phyloP scores from a whole-genome alignment of 2,113 vertebrate species.

The Gavialis gangeticus region DNA sequence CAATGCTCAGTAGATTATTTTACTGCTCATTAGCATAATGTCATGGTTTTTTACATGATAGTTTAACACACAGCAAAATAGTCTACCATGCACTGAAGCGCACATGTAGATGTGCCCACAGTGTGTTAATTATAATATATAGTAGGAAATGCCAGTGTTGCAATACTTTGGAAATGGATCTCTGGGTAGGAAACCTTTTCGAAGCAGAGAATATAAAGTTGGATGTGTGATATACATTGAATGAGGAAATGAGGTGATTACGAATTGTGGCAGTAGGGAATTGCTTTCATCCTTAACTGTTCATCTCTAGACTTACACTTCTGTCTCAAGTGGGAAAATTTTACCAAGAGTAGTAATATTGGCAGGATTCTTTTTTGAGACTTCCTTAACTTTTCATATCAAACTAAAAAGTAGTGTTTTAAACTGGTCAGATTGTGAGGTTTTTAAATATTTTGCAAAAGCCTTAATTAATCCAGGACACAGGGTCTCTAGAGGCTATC shows the following conservation, averaged over 20 bases:
- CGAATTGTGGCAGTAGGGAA: not conserved
- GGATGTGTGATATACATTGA: fast-evolving
- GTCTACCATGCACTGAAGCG: no score
- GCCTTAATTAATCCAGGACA: not conserved
- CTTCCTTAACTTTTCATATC: not conserved
- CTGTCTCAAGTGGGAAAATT: not conserved
- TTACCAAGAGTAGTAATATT: not conserved
- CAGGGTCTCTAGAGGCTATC: not conserved
- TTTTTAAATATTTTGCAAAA: not conserved
- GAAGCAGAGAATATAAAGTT: not conserved
- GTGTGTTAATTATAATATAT: no score
- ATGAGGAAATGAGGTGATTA: not conserved
- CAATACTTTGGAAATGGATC: no score
- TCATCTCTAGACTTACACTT: not conserved
- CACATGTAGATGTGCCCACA: no score
- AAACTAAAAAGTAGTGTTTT: not conserved
- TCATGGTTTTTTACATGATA: no score
- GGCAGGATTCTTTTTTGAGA: not conserved
- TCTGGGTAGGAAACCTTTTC: not conserved
- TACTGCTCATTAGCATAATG: no score
- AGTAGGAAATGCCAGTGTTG: no score
- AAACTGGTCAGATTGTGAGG: not conserved
- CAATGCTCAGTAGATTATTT: no score
- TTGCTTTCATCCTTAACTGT: not conserved
- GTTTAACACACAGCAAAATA: no score